These are phyloP conservation scores for Todus mexicanus DNA, from an alignment of 2,797 vertebrate species.

Conservation along the genomic window DNA sequence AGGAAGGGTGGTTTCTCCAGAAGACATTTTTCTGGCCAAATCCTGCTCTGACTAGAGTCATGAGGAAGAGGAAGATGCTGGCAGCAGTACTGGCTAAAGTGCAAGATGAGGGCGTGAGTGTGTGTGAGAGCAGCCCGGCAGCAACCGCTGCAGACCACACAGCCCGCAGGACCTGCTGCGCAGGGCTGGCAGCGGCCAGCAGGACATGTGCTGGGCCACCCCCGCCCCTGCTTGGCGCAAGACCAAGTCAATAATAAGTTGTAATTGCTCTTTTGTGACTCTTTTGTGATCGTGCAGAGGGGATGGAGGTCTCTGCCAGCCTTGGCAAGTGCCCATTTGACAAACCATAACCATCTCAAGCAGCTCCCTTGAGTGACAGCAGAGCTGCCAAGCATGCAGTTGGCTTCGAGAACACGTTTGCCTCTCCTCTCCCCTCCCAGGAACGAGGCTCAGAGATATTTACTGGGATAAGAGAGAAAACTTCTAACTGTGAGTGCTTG, in stretches of 20 bases:
- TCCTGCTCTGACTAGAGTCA: conserved; percentile 2
- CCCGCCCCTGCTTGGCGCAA: fast-evolving
- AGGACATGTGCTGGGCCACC: not conserved
- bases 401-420: not conserved
- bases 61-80: not conserved
- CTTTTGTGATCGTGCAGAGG: not conserved
- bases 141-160: not conserved
- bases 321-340: not conserved
- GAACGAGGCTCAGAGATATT: not conserved
- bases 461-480: not conserved
- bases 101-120: not conserved
- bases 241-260: not conserved
- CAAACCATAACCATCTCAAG: not conserved
- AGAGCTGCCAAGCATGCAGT: not conserved
- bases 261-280: not conserved
- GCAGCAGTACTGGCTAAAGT: not conserved
- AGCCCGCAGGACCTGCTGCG: fast-evolving
- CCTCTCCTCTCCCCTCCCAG: not conserved
- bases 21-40: conserved; percentile 3
- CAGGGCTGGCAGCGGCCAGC: not conserved
- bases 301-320: not conserved
- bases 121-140: not conserved
- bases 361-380: not conserved
- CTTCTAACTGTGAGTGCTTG: fast-evolving
- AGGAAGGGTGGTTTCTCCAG: not conserved